These are phyloP conservation scores for Neotragus pygmaeus DNA, from an alignment of 2,113 vertebrate genomes.

Conservation along the genomic window DNA sequence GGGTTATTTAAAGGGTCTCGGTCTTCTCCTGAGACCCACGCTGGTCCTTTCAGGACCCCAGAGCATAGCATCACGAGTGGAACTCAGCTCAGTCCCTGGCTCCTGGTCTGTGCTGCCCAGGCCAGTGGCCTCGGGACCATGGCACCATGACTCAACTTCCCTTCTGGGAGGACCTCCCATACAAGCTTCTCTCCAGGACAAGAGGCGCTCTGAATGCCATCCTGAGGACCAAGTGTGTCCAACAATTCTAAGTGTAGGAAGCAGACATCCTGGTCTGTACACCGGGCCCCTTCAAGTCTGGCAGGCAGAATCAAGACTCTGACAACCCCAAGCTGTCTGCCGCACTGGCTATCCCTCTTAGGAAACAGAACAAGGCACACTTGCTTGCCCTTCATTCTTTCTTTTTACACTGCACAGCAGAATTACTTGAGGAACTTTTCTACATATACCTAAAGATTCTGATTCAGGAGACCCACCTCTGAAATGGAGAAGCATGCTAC, in stretches of 20 bases:
- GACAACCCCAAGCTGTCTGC: no score
- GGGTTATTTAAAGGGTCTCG: background rate
- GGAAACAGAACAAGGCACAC: background rate
- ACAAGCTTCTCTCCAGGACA: background rate
- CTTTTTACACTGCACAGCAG: background rate
- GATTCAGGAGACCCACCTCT: background rate
- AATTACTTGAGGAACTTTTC: background rate
- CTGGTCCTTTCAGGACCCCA: background rate
- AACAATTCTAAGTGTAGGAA: background rate
- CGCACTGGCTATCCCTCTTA: background rate
- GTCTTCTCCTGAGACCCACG: background rate
- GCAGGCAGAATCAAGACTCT: background rate
- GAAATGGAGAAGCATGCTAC: background rate
- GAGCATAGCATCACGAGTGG: background rate
- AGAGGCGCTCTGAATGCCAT: background rate
- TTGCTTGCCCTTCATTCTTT: background rate
- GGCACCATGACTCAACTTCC: background rate
- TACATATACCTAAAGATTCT: background rate
- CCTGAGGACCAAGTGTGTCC: background rate
- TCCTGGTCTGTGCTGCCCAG: background rate
- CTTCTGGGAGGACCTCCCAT: background rate
- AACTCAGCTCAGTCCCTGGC: background rate
- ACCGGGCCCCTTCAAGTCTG: background rate
- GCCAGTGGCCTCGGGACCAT: background rate
- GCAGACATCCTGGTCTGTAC: background rate